These are phyloP conservation scores for Drosophila athabasca DNA, from an alignment of 1,140 invertebrate genomes.

Conservation along the genomic window DNA sequence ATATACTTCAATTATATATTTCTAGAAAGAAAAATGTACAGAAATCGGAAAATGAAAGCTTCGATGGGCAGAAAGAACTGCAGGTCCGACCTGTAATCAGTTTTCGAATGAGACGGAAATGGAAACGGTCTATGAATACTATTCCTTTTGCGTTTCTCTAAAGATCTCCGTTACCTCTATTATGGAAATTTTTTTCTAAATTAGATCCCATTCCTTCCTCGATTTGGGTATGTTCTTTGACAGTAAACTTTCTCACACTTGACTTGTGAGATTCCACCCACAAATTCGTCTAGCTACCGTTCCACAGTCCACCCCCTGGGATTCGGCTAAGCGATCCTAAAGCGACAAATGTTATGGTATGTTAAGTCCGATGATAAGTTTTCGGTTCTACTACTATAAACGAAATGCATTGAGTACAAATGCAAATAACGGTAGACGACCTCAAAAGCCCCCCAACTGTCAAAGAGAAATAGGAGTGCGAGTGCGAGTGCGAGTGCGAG, in stretches of 20 bases:
- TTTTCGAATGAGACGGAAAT: no score
- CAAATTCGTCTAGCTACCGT: not conserved
- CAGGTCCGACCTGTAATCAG: no score
- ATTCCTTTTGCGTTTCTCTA: no score
- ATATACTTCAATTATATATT: not conserved
- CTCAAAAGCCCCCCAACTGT: constrained; percentile 44
- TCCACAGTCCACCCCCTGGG: constrained; percentile 6
- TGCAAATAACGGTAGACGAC: constrained; percentile 69
- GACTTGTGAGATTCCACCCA: not conserved
- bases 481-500: constrained; percentile 3
- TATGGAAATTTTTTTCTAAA: not conserved
- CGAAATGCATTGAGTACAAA: constrained; percentile 69
- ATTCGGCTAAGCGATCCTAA: not conserved
- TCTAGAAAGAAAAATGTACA: no score
- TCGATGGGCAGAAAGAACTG: no score
- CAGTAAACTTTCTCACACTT: constrained; percentile 49
- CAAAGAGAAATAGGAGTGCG: constrained; percentile 17
- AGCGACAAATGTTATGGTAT: constrained; percentile 58
- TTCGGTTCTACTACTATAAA: constrained; percentile 30
- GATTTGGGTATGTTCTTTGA: not conserved
- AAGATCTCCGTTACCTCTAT: no score
- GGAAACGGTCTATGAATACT: no score
- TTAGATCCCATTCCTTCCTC: not conserved
- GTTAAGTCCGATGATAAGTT: constrained; percentile 57
- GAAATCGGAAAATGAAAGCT: no score